Percentiles rank a stretch among this genome's conserved stretches.
phyloP scores from a whole-genome alignment of 2,888 invertebrate species.

The Callosobruchus maculatus region DNA sequence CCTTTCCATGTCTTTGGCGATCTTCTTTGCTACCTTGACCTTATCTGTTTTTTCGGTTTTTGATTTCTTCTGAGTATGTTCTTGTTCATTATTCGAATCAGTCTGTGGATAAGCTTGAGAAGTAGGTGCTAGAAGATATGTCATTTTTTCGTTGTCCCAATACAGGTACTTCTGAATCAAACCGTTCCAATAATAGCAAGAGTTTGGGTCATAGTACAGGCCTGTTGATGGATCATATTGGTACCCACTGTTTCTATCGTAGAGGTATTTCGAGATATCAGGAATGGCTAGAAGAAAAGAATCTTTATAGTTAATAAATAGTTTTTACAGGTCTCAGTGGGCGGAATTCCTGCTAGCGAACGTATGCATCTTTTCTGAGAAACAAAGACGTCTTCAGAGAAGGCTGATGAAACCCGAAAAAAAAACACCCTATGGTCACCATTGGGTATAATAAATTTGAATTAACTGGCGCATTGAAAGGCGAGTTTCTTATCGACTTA shows the following conservation, averaged over 20 bases:
- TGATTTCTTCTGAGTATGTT: conserved; percentile 60
- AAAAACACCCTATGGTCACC: too few species aligned
- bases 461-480: too few species aligned
- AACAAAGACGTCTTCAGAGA: too few species aligned
- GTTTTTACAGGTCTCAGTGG: too few species aligned
- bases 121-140: conserved; percentile 57
- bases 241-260: conserved; percentile 92
- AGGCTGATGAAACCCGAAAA: too few species aligned
- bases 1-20: conserved; percentile 88
- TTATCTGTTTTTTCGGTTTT: conserved; percentile 83
- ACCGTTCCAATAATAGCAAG: conserved; percentile 95
- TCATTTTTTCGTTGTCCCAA: conserved; percentile 78
- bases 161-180: conserved; percentile 89
- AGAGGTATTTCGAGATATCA: conserved; percentile 87
- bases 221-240: conserved; percentile 92
- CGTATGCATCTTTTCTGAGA: too few species aligned
- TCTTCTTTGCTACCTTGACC: conserved; percentile 95
- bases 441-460: too few species aligned
- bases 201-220: conserved; percentile 93
- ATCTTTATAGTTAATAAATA: neutral
- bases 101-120: conserved; percentile 31
- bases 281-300: conserved; percentile 59
- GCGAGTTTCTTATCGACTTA: too few species aligned
- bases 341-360: too few species aligned
- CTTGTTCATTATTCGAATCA: conserved; percentile 21